Percentiles rank a stretch among this genome's conserved stretches.
Evolutionary conservation across 2,888 invertebrate species (phyloP).

Genomic region (Acholoe squamosa): DNA sequence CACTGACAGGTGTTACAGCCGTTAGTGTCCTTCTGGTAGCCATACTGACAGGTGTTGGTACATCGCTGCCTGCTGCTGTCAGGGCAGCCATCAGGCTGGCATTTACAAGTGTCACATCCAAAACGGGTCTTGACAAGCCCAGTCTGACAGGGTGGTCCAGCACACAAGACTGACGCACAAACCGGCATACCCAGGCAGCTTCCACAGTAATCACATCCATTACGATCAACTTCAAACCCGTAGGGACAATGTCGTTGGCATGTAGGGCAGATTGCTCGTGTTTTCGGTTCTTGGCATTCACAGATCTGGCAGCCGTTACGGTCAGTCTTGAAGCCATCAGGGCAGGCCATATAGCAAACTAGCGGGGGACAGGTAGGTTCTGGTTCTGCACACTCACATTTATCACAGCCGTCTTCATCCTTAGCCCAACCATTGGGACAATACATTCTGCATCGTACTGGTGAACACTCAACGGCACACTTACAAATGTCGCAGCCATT

Average conservation of each 20-base stretch:
- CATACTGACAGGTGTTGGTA: neutral
- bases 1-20: conserved; percentile 61
- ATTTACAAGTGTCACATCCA: conserved; percentile 24
- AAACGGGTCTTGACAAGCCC: neutral
- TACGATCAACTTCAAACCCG: neutral
- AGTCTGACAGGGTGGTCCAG: neutral
- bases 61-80: neutral
- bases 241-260: conserved; percentile 11
- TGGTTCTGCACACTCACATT: neutral
- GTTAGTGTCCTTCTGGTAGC: conserved; percentile 60
- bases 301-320: conserved; percentile 66
- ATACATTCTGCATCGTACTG: neutral
- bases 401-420: conserved; percentile 57
- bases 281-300: conserved; percentile 45
- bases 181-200: neutral
- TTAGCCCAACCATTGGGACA: neutral
- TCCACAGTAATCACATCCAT: neutral
- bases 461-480: neutral
- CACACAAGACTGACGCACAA: neutral
- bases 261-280: neutral
- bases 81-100: neutral
- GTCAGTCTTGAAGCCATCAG: conserved; percentile 67
- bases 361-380: conserved; percentile 56
- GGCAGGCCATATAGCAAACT: conserved; percentile 66
- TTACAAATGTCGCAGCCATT: conserved; percentile 27